Conservation (phyloP, 2,888 invertebrate species). For the Dryomyza anilis region DNA sequence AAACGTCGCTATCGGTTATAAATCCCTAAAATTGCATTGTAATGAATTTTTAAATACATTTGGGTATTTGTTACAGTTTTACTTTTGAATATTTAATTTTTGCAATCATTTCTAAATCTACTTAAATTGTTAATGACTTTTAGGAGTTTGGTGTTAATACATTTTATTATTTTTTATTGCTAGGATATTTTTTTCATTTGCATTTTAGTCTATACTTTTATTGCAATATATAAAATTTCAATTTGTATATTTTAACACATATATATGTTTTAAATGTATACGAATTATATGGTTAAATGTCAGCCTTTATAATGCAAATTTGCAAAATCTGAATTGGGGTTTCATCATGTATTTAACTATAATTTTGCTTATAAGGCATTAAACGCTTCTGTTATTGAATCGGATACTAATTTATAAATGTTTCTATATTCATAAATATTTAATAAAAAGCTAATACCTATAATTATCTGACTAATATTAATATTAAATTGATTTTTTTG, state of each 20-base stretch:
- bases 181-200: no score
- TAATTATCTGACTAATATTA: background rate
- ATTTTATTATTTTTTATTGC: no score
- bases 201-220: no score
- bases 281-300: constrained; percentile 7
- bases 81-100: no score
- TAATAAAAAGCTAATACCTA: background rate
- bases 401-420: background rate
- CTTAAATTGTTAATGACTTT: no score
- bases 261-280: background rate
- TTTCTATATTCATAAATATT: background rate
- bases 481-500: background rate
- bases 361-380: constrained; percentile 11
- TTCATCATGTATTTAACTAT: background rate
- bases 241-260: background rate
- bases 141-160: no score
- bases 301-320: constrained; percentile 24
- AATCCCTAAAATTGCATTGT: no score
- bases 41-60: no score
- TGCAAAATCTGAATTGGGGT: constrained; percentile 1
- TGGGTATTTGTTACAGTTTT: no score
- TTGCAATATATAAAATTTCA: no score
- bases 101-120: no score
- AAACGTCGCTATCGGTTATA: no score
- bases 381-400: background rate